Evolutionary conservation across 2,888 invertebrate species (phyloP).

Genomic region (Ernsta delagoae): DNA sequence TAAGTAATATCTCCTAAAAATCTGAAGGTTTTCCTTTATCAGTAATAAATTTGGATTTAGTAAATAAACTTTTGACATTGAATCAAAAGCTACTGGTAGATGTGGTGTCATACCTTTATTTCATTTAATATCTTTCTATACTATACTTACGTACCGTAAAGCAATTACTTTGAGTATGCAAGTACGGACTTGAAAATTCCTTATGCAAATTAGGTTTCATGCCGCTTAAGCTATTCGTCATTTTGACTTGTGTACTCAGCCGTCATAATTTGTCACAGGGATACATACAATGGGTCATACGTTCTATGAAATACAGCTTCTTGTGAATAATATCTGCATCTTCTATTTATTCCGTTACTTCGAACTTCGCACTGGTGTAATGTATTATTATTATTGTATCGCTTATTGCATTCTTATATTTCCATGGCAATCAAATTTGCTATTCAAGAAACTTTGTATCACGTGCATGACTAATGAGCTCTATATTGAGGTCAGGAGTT

Average conservation of each 20-base stretch:
- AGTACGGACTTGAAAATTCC: conserved; percentile 18
- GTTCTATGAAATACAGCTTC: conserved; percentile 60
- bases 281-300: conserved; percentile 66
- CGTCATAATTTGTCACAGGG: conserved; percentile 63
- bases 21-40: not conserved
- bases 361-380: conserved; percentile 42
- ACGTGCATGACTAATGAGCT: conserved; percentile 16
- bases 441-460: conserved; percentile 11
- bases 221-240: conserved; percentile 51
- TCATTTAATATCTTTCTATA: not conserved
- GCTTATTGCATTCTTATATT: conserved; percentile 24
- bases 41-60: too few species aligned
- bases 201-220: conserved; percentile 50
- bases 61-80: too few species aligned
- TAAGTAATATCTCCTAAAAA: not conserved
- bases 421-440: conserved; percentile 7
- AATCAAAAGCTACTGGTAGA: too few species aligned
- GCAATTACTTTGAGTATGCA: not conserved
- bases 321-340: conserved; percentile 52
- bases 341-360: conserved; percentile 42
- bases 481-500: conserved; percentile 20
- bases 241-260: conserved; percentile 50
- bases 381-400: not conserved
- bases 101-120: not conserved
- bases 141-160: not conserved